Evolutionary conservation across 2,888 invertebrate genomes (phyloP).

Genomic region (Xestia rhomboidea): DNA sequence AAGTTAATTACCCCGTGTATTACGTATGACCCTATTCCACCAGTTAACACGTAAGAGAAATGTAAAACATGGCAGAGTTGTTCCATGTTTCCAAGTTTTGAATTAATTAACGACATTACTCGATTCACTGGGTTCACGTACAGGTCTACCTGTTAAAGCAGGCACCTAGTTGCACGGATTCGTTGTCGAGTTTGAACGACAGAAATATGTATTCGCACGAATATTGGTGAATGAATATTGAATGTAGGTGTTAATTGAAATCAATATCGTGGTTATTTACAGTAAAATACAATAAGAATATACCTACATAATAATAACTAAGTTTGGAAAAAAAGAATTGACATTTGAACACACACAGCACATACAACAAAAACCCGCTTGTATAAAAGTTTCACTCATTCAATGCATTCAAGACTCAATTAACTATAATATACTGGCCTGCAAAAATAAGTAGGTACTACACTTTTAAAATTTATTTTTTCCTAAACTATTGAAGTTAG

Average conservation of each 20-base stretch:
- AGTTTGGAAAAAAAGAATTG: too few relatives aligned
- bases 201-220: background rate
- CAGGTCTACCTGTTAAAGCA: conserved; percentile 11
- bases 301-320: too few relatives aligned
- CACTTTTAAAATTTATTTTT: too few relatives aligned
- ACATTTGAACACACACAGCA: too few relatives aligned
- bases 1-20: conserved; percentile 35
- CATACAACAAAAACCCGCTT: too few relatives aligned
- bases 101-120: conserved; percentile 62
- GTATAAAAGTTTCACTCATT: too few relatives aligned
- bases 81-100: conserved; percentile 49
- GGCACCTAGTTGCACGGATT: conserved; percentile 5
- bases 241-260: background rate
- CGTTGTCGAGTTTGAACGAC: conserved; percentile 35
- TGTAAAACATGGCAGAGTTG: conserved; percentile 30
- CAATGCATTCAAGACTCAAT: too few relatives aligned
- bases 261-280: background rate
- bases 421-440: too few relatives aligned
- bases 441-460: too few relatives aligned
- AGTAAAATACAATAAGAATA: background rate
- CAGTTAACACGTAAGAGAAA: conserved; percentile 24
- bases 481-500: too few relatives aligned
- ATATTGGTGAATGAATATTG: too few relatives aligned
- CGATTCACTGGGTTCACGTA: conserved; percentile 48
- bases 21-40: conserved; percentile 38